These are phyloP conservation scores for Montipora capitata DNA, from an alignment of 92 coral and sea anemone genomes.

Conservation along the genomic window DNA sequence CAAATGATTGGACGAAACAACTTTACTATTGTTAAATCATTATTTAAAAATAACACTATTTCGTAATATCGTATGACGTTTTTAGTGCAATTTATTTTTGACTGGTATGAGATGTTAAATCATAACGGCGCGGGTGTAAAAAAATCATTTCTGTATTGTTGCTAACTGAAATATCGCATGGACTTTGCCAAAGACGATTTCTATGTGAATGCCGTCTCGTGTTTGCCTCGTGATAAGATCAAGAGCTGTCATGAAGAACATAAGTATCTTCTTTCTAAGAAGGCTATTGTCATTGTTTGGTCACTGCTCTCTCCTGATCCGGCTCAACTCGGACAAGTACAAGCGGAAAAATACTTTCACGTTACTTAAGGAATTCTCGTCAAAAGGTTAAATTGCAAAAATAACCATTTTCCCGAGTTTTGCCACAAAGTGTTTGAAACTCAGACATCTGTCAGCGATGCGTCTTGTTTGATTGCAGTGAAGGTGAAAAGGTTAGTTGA, in stretches of 20 bases:
- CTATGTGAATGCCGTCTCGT: background rate
- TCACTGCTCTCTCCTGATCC: background rate
- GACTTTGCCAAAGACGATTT: background rate
- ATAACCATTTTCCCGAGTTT: background rate
- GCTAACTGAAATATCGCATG: background rate
- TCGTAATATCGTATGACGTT: background rate
- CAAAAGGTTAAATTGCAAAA: background rate
- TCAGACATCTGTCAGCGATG: background rate
- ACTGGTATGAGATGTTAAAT: background rate
- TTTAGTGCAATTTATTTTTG: background rate
- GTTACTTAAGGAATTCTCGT: background rate
- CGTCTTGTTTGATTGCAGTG: too few relatives aligned
- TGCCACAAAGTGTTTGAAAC: background rate
- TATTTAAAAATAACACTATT: too few relatives aligned
- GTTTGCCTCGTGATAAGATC: background rate
- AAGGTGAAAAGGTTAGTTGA: too few relatives aligned
- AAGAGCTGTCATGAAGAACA: background rate
- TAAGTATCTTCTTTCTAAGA: background rate
- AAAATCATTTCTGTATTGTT: background rate
- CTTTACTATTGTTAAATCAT: too few relatives aligned
- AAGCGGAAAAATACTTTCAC: slow-evolving; percentile 2
- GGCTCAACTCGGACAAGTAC: slow-evolving; percentile 14
- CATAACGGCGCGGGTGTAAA: background rate
- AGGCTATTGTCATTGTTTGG: background rate
- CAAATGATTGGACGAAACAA: too few relatives aligned